Percentiles rank a stretch among this genome's conserved stretches.
These are phyloP conservation scores for Bombylius discolor DNA, from an alignment of 2,888 invertebrate genomes.

Conservation along the genomic window DNA sequence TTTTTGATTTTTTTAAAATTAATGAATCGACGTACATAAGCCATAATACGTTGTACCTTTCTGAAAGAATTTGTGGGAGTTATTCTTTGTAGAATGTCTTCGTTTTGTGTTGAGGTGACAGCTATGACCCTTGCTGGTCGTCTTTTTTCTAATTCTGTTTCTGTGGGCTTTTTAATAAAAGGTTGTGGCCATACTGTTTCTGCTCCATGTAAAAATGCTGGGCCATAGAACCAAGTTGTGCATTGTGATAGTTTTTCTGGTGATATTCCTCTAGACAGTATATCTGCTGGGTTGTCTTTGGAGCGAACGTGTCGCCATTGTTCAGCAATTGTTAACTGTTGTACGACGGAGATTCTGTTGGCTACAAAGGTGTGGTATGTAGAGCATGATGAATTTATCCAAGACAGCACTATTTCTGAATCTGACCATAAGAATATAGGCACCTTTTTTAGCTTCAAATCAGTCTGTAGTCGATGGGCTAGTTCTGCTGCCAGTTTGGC, in stretches of 20 bases:
- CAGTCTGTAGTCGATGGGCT: background rate
- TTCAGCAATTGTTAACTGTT: background rate
- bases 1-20: too few species aligned
- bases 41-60: too few species aligned
- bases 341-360: constrained; percentile 11
- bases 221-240: constrained; percentile 14
- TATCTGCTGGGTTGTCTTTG: constrained; percentile 12
- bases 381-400: background rate
- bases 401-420: background rate
- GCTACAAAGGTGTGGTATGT: constrained; percentile 3
- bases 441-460: background rate
- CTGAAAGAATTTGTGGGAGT: too few species aligned
- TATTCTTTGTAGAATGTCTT: too few species aligned
- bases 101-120: too few species aligned
- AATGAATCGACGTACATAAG: too few species aligned
- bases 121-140: too few species aligned
- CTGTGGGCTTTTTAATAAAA: too few species aligned
- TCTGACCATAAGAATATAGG: background rate
- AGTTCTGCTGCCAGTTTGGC: background rate
- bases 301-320: constrained; percentile 12
- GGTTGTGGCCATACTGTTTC: background rate
- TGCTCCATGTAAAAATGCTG: background rate
- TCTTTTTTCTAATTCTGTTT: too few species aligned
- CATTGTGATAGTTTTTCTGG: constrained; percentile 6
- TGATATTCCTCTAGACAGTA: constrained; percentile 11